These are phyloP conservation scores for Ia io DNA, from an alignment of 2,113 vertebrate genomes.

Conservation along the genomic window DNA sequence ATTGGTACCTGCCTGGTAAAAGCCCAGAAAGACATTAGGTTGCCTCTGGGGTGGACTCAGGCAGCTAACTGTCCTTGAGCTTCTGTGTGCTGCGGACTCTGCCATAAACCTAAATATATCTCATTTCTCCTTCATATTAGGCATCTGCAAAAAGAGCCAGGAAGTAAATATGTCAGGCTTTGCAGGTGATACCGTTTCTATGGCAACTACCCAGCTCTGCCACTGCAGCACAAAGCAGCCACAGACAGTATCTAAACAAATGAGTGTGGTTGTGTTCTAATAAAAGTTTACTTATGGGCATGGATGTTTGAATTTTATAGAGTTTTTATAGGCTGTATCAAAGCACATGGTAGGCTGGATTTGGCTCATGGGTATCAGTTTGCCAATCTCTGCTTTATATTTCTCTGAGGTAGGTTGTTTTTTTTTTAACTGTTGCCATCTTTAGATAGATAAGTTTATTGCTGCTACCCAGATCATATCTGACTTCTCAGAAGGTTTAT, in stretches of 20 bases:
- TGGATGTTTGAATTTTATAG: background rate
- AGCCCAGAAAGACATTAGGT: background rate
- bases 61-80: background rate
- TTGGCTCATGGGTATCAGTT: background rate
- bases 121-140: background rate
- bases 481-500: background rate
- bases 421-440: background rate
- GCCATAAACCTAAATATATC: background rate
- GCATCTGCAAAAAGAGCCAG: background rate
- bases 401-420: background rate
- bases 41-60: background rate
- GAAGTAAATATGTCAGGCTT: background rate
- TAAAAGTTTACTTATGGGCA: background rate
- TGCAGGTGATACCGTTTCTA: background rate
- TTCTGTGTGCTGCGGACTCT: rapidly evolving
- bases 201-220: background rate
- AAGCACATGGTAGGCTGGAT: background rate
- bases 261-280: rapidly evolving
- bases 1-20: background rate
- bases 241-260: rapidly evolving
- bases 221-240: background rate
- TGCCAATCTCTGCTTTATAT: background rate
- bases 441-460: background rate
- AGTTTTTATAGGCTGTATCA: background rate
- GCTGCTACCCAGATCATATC: background rate